Percentiles rank a stretch among this genome's conserved stretches.
phyloP scores from a whole-genome alignment of 2,888 invertebrate species.

The Xestia rhomboidea region DNA sequence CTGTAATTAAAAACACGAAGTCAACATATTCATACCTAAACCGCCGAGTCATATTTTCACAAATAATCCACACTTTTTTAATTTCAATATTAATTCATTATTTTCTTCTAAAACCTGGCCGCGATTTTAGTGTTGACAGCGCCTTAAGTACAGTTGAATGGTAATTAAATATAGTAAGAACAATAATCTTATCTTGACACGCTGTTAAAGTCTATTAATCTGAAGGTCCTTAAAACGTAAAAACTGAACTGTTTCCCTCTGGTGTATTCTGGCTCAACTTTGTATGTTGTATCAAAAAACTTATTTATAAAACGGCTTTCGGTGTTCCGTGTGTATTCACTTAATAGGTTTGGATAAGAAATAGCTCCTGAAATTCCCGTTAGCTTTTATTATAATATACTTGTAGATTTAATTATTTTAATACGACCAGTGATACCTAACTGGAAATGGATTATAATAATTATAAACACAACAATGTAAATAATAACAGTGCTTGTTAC shows the following conservation, averaged over 20 bases:
- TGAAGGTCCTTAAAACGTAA: too few species aligned
- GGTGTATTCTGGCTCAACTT: neutral
- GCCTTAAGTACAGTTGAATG: too few species aligned
- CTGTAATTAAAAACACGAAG: too few species aligned
- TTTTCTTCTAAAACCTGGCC: too few species aligned
- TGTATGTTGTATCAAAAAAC: neutral
- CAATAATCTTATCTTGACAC: too few species aligned
- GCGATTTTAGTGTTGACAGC: too few species aligned
- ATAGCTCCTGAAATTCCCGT: neutral
- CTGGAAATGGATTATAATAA: neutral
- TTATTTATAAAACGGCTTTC: neutral
- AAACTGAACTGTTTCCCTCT: neutral
- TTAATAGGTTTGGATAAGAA: neutral
- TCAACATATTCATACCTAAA: too few species aligned
- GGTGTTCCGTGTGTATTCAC: neutral
- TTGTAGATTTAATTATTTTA: conserved; percentile 10
- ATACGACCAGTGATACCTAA: neutral
- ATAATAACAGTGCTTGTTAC: neutral
- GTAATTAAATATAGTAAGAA: too few species aligned
- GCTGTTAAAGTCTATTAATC: too few species aligned
- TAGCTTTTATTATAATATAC: neutral
- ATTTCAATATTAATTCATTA: too few species aligned
- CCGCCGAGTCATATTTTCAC: too few species aligned
- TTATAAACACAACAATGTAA: neutral
- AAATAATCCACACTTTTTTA: too few species aligned